Conservation (phyloP, 2,888 invertebrate species). For the Dioctria linearis region DNA sequence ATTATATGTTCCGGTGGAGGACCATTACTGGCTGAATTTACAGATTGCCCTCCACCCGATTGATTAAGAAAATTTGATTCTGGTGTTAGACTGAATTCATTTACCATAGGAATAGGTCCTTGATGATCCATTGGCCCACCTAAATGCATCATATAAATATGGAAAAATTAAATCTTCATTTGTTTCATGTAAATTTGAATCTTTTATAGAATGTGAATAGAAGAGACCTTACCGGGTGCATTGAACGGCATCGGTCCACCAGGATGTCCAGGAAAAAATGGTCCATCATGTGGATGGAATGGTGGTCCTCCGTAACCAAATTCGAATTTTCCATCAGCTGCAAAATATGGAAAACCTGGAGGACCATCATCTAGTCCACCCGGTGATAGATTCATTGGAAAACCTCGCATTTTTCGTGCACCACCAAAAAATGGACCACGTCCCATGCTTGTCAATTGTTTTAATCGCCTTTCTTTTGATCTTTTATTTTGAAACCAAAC, state of each 20-base stretch:
- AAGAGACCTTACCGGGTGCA: constrained; percentile 79
- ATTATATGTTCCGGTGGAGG: constrained; percentile 78
- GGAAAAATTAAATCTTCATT: background rate
- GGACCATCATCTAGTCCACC: constrained; percentile 92
- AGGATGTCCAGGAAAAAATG: constrained; percentile 86
- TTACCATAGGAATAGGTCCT: constrained; percentile 79
- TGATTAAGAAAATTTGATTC: constrained; percentile 75
- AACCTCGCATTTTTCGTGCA: constrained; percentile 94
- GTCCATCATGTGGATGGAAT: constrained; percentile 87
- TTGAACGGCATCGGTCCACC: constrained; percentile 83
- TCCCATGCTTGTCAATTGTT: constrained; percentile 97
- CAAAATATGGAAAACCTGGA: constrained; percentile 93
- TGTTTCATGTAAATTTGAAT: too few species aligned
- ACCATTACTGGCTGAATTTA: constrained; percentile 69
- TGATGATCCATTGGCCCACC: constrained; percentile 82
- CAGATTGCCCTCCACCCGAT: constrained; percentile 70
- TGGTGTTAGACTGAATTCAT: constrained; percentile 82
- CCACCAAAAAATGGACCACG: constrained; percentile 93
- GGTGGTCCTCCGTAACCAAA: constrained; percentile 90
- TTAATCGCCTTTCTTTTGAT: constrained; percentile 97
- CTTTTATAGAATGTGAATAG: background rate
- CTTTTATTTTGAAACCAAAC: constrained; percentile 99
- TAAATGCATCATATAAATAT: constrained; percentile 63
- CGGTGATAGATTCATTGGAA: constrained; percentile 92
- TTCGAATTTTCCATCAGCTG: constrained; percentile 91